Conservation (phyloP, 2,113 vertebrate genomes). For the Thunnus thynnus region DNA sequence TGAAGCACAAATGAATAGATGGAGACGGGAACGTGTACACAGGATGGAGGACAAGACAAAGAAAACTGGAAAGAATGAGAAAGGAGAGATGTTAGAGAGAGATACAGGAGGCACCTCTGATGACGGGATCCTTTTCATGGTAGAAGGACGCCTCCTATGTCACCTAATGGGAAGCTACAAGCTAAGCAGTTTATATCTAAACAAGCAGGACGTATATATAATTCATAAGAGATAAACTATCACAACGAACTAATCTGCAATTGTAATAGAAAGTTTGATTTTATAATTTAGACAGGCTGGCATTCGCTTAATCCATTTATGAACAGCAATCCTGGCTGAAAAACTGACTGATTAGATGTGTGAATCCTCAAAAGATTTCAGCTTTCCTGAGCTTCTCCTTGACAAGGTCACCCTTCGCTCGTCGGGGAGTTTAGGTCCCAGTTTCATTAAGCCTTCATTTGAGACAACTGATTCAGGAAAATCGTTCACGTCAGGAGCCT, state of each 20-base stretch:
- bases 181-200: conserved; percentile 18
- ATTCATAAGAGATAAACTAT: neutral
- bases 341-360: neutral
- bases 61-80: neutral
- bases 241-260: neutral
- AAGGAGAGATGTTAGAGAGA: neutral
- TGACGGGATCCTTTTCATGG: conserved; percentile 15
- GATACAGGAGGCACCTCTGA: conserved; percentile 46
- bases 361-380: conserved; percentile 35
- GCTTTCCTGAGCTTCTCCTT: conserved; percentile 60
- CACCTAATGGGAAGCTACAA: conserved; percentile 19
- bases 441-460: conserved; percentile 71
- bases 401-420: conserved; percentile 60
- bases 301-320: conserved; percentile 9
- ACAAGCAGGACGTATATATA: neutral
- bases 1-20: conserved; percentile 5
- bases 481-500: conserved; percentile 3
- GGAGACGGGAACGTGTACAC: conserved; percentile 10
- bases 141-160: conserved; percentile 9
- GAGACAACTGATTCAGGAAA: conserved; percentile 55
- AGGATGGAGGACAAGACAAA: conserved; percentile 27
- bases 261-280: neutral
- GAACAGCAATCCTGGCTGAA: neutral
- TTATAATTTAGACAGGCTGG: neutral
- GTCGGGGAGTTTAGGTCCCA: conserved; percentile 68